Evolutionary conservation across 2,888 invertebrate genomes (phyloP), one percentile per base, ranked within the genome.

Genomic region (Elgonia sp.): DNA sequence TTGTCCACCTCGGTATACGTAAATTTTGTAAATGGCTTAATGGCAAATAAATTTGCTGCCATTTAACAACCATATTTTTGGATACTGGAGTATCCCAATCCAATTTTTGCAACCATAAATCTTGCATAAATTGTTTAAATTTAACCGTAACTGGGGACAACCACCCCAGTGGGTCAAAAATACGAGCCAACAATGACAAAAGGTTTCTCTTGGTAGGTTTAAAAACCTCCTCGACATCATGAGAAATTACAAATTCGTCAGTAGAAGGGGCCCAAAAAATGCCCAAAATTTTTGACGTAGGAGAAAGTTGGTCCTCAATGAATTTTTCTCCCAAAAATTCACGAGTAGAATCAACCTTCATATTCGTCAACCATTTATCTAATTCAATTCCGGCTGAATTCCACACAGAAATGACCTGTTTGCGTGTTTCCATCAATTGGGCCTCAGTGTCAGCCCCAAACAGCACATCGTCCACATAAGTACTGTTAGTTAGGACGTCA

Each of bases 61-160:
- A 50, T 50, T 50, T 50, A 14, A 14, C 14, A 14, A 50, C 16
- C 16, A 50, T 14, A 50, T 50, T 42, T 10, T 9, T 9, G 7
- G 53, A 16, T 20, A 18, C 57, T 20, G 57, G 57, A 21, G 18
- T 20, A 57, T 57, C 57, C 57, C 57, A 57, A 20, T 16, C n/a
- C 16, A 18, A 55, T 55, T 55, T 55, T 55, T n/a, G 18, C 18
- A 57, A 18, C 57, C 57, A 57, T 21, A 57, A 57, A 18, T 8
- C 20, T 57, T 57, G 57, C 20, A 57, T 18, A 57, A 57, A 57
- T 21, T n/a, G n/a, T n/a, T n/a, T n/a, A n/a, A n/a, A n/a, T n/a
- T n/a, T n/a, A n/a, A n/a, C n/a, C n/a, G n/a, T 57, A 9, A 57
- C 16, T 4, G 57, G 57, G 3, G 57, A 57, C 5, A 57, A 12